Evolutionary conservation across 2,113 vertebrate genomes (phyloP).

Genomic region (Thinocorus orbignyianus): DNA sequence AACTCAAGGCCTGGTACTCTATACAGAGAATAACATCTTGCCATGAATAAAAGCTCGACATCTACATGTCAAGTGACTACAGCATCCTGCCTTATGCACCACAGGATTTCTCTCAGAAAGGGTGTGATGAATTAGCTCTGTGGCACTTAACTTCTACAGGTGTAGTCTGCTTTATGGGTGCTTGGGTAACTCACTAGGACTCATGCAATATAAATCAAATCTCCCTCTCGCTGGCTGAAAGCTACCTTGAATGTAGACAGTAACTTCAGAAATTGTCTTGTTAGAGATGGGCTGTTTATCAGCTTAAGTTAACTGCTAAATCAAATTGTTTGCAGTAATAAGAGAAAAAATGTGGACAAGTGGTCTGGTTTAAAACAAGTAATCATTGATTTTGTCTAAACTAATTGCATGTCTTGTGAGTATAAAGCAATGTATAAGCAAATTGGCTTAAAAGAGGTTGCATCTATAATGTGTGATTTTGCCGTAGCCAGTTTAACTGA

Average conservation of each 20-base stretch:
- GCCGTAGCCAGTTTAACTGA: not conserved
- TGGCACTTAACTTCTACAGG: not conserved
- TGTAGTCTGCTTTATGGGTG: not conserved
- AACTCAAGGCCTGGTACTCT: not conserved
- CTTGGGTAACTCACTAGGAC: not conserved
- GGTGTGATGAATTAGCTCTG: not conserved
- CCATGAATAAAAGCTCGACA: not conserved
- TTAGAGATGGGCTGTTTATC: not conserved
- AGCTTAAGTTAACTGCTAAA: not conserved
- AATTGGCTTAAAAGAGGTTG: not conserved
- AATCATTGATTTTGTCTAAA: not conserved
- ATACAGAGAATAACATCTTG: not conserved
- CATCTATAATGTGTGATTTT: not conserved
- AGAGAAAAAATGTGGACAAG: not conserved
- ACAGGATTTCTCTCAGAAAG: not conserved
- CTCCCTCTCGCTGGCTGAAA: not conserved
- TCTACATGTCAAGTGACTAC: not conserved
- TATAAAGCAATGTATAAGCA: not conserved
- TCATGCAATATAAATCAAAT: not conserved
- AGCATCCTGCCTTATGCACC: not conserved
- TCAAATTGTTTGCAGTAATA: not conserved
- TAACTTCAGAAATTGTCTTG: not conserved
- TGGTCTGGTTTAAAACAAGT: not conserved
- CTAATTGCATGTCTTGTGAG: not conserved
- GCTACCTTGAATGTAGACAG: not conserved